A percentile compares a stretch with the other conserved stretches of the same genome.
phyloP scores from a whole-genome alignment of 2,888 invertebrate species.

The Electrophaes corylata region DNA sequence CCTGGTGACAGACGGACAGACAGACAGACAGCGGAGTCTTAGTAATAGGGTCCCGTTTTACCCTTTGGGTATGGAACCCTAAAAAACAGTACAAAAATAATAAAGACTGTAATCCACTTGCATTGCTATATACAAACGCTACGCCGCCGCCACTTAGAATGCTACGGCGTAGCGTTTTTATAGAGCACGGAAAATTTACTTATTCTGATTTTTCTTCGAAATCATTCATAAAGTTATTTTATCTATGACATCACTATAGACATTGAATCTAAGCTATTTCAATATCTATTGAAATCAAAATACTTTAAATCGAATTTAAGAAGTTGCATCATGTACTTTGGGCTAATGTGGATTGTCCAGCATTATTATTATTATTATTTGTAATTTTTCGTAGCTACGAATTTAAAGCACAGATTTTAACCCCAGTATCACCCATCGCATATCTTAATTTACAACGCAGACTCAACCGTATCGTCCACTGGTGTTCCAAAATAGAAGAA shows the following conservation, averaged over 20 bases:
- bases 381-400: no score
- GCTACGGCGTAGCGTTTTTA: constrained; percentile 5
- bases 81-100: not conserved
- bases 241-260: not conserved
- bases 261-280: not conserved
- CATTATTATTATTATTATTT: no score
- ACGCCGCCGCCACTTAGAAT: not conserved
- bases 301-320: not conserved
- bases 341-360: no score
- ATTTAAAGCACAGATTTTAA: no score
- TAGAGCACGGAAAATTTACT: not conserved
- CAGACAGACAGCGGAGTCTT: no score
- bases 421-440: no score
- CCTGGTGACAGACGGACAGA: no score
- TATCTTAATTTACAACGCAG: not conserved
- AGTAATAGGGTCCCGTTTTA: no score
- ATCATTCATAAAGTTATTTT: not conserved
- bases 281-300: not conserved
- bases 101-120: not conserved
- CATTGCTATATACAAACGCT: not conserved
- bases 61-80: not conserved
- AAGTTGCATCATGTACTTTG: no score
- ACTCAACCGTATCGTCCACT: constrained; percentile 42
- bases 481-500: constrained; percentile 39
- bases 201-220: not conserved